Evolutionary conservation across 2,797 vertebrate genomes (phyloP).

Genomic region (Loriculus beryllinus): DNA sequence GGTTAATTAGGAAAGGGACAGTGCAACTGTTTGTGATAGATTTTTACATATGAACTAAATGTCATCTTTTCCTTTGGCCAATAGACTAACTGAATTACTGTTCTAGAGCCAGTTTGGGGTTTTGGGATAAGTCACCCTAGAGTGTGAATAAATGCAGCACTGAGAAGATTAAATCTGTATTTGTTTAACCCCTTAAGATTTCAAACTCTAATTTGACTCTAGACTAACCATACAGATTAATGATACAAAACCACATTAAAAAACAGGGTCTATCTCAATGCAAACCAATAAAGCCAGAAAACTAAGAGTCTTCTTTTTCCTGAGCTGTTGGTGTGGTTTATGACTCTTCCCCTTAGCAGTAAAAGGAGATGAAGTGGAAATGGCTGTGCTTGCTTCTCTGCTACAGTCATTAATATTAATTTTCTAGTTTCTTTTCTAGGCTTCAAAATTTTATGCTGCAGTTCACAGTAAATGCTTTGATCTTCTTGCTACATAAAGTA

Average conservation of each 20-base stretch:
- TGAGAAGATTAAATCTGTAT: background rate
- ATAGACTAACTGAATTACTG: background rate
- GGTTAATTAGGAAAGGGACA: background rate
- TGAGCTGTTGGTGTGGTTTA: constrained; percentile 10
- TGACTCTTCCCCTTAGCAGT: background rate
- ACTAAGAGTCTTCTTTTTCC: background rate
- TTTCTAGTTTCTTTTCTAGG: background rate
- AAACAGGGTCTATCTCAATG: background rate
- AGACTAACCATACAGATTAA: background rate
- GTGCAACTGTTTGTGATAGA: background rate
- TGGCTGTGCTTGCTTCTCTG: constrained; percentile 30
- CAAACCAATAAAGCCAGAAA: background rate
- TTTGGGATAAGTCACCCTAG: background rate
- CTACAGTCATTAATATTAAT: constrained; percentile 44
- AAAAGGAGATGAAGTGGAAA: constrained; percentile 33
- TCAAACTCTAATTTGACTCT: background rate
- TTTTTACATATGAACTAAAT: background rate
- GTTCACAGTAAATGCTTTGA: constrained; percentile 18
- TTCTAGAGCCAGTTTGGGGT: background rate
- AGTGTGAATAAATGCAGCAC: background rate
- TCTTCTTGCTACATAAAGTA: constrained; percentile 25
- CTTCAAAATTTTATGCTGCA: constrained; percentile 34
- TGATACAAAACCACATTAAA: background rate
- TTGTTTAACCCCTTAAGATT: background rate
- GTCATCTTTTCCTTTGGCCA: background rate